Base-by-base conservation (phyloP, 2,797 vertebrate species). In the Loriculus beryllinus region DNA sequence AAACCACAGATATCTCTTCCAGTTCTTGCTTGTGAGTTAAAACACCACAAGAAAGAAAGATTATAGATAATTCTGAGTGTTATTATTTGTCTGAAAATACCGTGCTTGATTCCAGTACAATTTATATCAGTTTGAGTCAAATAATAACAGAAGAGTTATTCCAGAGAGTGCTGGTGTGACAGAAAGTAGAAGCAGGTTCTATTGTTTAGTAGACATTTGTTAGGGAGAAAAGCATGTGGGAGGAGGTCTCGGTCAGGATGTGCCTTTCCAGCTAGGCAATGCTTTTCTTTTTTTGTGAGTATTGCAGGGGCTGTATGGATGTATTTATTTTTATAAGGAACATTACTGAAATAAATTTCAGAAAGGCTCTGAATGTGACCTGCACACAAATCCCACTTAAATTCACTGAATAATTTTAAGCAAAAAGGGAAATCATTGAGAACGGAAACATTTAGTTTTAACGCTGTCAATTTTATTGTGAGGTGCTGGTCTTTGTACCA, bases 61-160 rank as follows among this genome's bases (percentile, higher is more conserved):
- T 60, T 88, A 51, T 47, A 72, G 54, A 54, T 33, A 2, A 40
- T n/a, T 56, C 14, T 40, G 25, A 81, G 37, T 67, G 11, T 62
- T 92, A 51, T 51, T 62, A 78, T 93, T 92, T 95, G 31, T 65
- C 83, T 88, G 93, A 84, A 92, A 90, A 90, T 63, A 86, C 42
- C 51, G n/a, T 63, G 33, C 28, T 71, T 79, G 16, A 67, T 86
- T 86, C 18, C 56, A 88, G 37, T 67, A 37, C 4, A 78, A 65
- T 59, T 76, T 67, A 7, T 82, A 79, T 69, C 33, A 31, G 4
- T 83, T 75, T 79, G 48, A 86, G 59, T 63, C 14, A 75, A 70
- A 49, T 83, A 62, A 59, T 45, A 42, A 7, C 43, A 70, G 19
- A 8, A 79, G 71, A 71, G 25, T 76, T 90, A 70, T 72, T 76